These are phyloP conservation scores for Spheniscus humboldti DNA, from an alignment of 2,797 vertebrate species.

Conservation along the genomic window DNA sequence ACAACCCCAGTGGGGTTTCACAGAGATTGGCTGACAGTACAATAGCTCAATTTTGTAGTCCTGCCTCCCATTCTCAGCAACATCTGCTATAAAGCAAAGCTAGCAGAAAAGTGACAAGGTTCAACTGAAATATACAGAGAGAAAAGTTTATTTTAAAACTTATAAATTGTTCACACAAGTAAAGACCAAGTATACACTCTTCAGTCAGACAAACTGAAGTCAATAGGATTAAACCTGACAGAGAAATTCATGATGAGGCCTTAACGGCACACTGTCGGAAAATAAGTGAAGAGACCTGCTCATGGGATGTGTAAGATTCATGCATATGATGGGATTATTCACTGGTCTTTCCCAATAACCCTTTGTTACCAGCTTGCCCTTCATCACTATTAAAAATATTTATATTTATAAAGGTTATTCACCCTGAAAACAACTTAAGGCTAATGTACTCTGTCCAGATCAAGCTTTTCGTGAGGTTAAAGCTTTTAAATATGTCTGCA, in stretches of 20 bases:
- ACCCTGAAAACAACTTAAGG: constrained; percentile 48
- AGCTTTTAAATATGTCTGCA: constrained; percentile 51
- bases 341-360: background rate
- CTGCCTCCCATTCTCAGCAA: background rate
- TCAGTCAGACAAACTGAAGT: background rate
- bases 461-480: constrained; percentile 59
- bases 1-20: background rate
- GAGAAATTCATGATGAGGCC: background rate
- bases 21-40: background rate
- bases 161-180: background rate
- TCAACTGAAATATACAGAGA: background rate
- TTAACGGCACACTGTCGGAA: background rate
- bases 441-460: constrained; percentile 41
- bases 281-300: background rate
- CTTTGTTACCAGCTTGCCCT: background rate
- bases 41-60: fast-evolving
- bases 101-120: background rate
- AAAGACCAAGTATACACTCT: background rate
- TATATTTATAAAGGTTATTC: constrained; percentile 42
- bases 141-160: background rate
- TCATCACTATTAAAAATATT: constrained; percentile 1
- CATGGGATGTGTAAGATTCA: background rate
- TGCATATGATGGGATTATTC: background rate
- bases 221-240: background rate
- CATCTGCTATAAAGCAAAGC: background rate